phyloP scores from a whole-genome alignment of 2,888 invertebrate genomes.

The Drosophila nigricruria region DNA sequence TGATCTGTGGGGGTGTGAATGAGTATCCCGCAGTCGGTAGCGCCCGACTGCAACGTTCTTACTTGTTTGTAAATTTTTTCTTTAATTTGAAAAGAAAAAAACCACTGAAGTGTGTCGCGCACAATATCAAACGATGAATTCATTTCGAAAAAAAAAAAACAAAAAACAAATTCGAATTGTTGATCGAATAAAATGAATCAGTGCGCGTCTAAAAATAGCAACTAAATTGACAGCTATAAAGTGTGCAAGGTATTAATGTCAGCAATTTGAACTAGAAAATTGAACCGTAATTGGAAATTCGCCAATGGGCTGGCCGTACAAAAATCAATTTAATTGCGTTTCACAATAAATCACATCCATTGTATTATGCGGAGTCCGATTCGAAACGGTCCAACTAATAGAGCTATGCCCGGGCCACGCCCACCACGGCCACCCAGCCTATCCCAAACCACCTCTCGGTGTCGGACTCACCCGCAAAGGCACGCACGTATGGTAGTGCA shows the following conservation, averaged over 20 bases:
- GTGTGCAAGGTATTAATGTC: slow-evolving; percentile 47
- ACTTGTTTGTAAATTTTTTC: slow-evolving; percentile 31
- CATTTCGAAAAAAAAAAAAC: slow-evolving; percentile 41
- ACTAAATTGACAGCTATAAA: slow-evolving; percentile 35
- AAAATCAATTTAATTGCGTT: slow-evolving; percentile 55
- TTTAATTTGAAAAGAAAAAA: slow-evolving; percentile 47
- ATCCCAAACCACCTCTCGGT: not conserved
- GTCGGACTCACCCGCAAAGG: slow-evolving; percentile 63
- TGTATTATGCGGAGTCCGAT: slow-evolving; percentile 21
- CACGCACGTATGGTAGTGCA: slow-evolving; percentile 42
- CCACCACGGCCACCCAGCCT: slow-evolving; percentile 27
- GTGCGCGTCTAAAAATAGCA: slow-evolving; percentile 45
- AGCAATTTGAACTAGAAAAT: slow-evolving; percentile 74
- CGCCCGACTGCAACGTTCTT: no score
- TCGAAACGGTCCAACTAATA: slow-evolving; percentile 2
- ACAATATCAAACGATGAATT: slow-evolving; percentile 69
- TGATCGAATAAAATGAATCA: slow-evolving; percentile 49
- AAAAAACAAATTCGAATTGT: slow-evolving; percentile 31
- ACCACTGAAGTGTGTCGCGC: slow-evolving; percentile 75
- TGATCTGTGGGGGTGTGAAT: no score
- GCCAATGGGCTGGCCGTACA: slow-evolving; percentile 46
- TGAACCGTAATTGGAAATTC: slow-evolving; percentile 64
- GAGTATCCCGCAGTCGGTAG: no score
- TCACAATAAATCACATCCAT: slow-evolving; percentile 31
- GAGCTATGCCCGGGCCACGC: slow-evolving; percentile 20